Conservation (phyloP, 2,113 vertebrate species). For the Rhea americana region DNA sequence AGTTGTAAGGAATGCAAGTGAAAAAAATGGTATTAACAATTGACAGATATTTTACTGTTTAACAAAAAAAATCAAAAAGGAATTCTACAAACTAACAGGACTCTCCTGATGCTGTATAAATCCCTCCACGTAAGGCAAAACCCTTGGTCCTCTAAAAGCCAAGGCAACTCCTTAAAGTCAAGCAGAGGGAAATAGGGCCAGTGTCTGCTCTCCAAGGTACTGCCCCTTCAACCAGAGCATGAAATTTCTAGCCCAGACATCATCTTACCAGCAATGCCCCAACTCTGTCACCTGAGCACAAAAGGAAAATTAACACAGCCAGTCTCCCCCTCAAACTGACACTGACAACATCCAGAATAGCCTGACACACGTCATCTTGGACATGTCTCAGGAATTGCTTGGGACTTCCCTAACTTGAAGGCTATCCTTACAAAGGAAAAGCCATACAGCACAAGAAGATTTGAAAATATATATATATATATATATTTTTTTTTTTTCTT, state of each 20-base stretch:
- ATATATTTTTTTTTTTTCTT: too few species aligned
- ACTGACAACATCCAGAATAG: fast-evolving
- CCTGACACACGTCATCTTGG: neutral
- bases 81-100: neutral
- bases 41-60: neutral
- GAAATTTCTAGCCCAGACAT: fast-evolving
- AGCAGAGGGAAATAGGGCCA: neutral
- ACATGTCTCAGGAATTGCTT: neutral
- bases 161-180: neutral
- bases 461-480: too few species aligned
- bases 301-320: neutral
- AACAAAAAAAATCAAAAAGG: neutral
- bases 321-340: neutral
- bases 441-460: neutral
- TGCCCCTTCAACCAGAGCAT: neutral
- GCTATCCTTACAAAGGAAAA: neutral
- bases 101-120: neutral
- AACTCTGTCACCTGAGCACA: fast-evolving
- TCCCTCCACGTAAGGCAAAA: neutral
- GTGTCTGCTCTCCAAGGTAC: constrained; percentile 4
- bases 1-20: neutral
- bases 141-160: neutral
- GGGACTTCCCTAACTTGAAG: neutral
- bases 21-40: neutral
- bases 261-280: fast-evolving